phyloP scores from a whole-genome alignment of 2,113 vertebrate species.

The Tetraodon nigroviridis region DNA sequence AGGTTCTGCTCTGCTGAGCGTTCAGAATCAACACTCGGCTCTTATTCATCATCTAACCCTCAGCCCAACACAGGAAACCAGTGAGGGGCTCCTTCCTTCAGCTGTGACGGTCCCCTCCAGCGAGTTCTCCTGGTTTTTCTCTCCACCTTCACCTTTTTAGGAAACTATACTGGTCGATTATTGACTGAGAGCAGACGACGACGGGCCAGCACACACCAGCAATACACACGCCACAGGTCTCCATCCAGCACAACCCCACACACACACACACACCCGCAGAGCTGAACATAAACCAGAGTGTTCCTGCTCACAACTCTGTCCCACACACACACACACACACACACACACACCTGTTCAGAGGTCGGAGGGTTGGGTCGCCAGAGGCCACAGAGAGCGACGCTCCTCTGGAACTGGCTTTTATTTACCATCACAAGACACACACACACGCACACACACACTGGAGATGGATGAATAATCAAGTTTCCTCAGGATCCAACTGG shows the following conservation, averaged over 20 bases:
- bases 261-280: conserved; percentile 24
- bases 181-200: not conserved
- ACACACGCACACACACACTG: not conserved
- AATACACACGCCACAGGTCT: conserved; percentile 5
- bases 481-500: conserved; percentile 19
- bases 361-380: not conserved
- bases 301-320: conserved; percentile 24
- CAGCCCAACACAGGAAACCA: conserved; percentile 43
- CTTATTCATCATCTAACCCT: conserved; percentile 13
- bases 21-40: not conserved
- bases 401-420: conserved; percentile 6
- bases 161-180: not conserved
- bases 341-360: conserved; percentile 23
- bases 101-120: conserved; percentile 33
- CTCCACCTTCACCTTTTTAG: not conserved
- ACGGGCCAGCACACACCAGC: not conserved
- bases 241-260: conserved; percentile 19
- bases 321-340: conserved; percentile 10
- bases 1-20: not conserved
- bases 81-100: conserved; percentile 48
- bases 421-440: conserved; percentile 10
- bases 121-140: conserved; percentile 6
- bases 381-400: not conserved
- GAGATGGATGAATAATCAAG: conserved; percentile 5
- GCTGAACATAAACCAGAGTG: conserved; percentile 22